phyloP scores from a whole-genome alignment of 2,888 invertebrate genomes.

The Stenodera caucasica region DNA sequence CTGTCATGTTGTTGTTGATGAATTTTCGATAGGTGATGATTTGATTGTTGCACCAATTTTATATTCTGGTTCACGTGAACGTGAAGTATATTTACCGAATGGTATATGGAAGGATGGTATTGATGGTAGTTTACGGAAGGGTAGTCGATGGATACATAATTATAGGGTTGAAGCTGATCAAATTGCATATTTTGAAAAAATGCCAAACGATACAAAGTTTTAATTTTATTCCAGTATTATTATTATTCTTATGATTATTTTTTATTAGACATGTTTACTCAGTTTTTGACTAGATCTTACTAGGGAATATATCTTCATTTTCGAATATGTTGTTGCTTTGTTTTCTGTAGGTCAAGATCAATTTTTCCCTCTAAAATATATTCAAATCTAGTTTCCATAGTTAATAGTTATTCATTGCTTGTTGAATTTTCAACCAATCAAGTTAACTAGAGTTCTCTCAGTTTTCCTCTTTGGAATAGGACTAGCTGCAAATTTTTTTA shows the following conservation, averaged over 20 bases:
- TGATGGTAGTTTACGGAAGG: constrained; percentile 81
- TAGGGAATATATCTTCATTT: too few species aligned
- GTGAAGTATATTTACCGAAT: constrained; percentile 86
- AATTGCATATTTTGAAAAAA: constrained; percentile 81
- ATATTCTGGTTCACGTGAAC: constrained; percentile 66
- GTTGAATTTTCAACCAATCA: too few species aligned
- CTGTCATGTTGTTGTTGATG: constrained; percentile 76
- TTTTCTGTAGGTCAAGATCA: too few species aligned
- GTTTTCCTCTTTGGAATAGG: too few species aligned
- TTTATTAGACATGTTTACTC: neutral
- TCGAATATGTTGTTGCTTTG: too few species aligned
- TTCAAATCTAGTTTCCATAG: too few species aligned
- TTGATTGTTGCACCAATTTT: constrained; percentile 89
- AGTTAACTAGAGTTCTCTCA: too few species aligned
- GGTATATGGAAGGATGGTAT: constrained; percentile 94
- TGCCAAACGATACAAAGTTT: constrained; percentile 83
- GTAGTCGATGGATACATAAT: constrained; percentile 88
- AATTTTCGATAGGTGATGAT: constrained; percentile 88
- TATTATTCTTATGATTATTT: neutral
- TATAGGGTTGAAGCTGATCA: constrained; percentile 78
- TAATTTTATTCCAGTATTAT: constrained; percentile 43
- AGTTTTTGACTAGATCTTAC: too few species aligned
- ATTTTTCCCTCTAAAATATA: too few species aligned
- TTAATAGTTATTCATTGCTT: too few species aligned
- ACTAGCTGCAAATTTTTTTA: too few species aligned